Base-by-base conservation (phyloP, 2,888 invertebrate genomes). In the Nymphalis urticae region DNA sequence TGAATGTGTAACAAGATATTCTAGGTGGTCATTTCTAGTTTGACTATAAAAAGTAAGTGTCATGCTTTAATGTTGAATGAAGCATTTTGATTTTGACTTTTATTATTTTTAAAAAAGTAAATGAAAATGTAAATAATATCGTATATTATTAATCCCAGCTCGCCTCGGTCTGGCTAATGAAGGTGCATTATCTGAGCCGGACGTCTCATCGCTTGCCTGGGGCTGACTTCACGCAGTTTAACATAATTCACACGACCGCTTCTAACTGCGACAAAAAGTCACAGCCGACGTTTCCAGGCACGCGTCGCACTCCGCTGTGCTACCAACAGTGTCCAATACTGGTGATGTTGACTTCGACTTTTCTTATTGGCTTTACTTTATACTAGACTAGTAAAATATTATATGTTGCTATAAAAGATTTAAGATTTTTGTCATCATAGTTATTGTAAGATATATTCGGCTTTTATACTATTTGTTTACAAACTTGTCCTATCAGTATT, bases 231-330 rank as follows among this genome's bases (percentile, higher is more conserved):
- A 50, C 19, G 48, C 47, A 47, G 36, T 36, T 67, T 70, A 67
- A 70, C 67, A 70, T 70, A 62, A 63, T 64, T 66, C 70, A 70
- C 67, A 70, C 67, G 70, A 54, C 60, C 32, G n/a, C 53, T 5
- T 21, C 21, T 48, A 58, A 54, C 60, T 50, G 36, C 24, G 10
- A 47, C 27, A 67, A 67, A 63, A 65, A 65, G 32, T n/a, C 16
- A 16, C n/a, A 2, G 47, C 8, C 66, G 27, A 8, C n/a, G 32
- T 32, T 4, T 56, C 54, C 17, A 32, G 13, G 51, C 51, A 21
- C 19, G 51, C 9, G 54, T n/a, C 17, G 24, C 54, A 10, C 2
- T 13, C 2, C n/a, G 32, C 54, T 32, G 27, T 7, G 54, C 7
- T 32, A 27, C 16, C 27, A 10, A 17, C 53, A 27, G 9, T 19